Conservation (phyloP, 2,888 invertebrate genomes). For the Synanthedon formicaeformis region DNA sequence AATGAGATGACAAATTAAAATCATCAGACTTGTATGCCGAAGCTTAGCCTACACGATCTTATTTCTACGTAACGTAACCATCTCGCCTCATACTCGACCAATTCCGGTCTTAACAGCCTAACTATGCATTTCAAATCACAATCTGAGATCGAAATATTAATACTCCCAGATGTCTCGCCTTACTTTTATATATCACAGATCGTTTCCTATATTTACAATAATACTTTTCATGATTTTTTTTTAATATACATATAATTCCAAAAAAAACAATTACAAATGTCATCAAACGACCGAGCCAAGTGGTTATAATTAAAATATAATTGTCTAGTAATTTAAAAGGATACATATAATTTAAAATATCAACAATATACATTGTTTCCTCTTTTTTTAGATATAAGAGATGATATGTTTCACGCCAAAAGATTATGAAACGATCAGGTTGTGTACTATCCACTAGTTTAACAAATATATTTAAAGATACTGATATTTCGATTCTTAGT, state of each 20-base stretch:
- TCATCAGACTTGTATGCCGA: background rate
- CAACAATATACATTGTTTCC: conserved; percentile 1
- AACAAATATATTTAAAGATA: background rate
- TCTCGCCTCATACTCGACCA: conserved; percentile 11
- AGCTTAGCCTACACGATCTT: background rate
- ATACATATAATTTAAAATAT: conserved; percentile 17
- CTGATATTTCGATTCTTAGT: background rate
- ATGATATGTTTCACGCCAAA: conserved; percentile 53
- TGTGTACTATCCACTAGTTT: conserved; percentile 36
- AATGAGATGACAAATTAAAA: background rate
- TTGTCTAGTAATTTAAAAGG: background rate
- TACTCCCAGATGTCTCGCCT: conserved; percentile 55
- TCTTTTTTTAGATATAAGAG: conserved; percentile 23
- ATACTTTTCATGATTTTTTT: conserved; percentile 37
- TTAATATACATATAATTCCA: conserved; percentile 16
- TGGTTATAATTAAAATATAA: too few species aligned
- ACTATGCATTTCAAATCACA: conserved; percentile 29
- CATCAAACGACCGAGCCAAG: background rate
- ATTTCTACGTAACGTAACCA: background rate
- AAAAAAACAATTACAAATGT: background rate
- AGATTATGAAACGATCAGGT: conserved; percentile 43
- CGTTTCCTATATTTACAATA: conserved; percentile 56
- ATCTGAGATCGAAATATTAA: conserved; percentile 53
- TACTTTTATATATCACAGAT: conserved; percentile 63
- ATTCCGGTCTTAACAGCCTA: conserved; percentile 16